Evolutionary conservation across 2,888 invertebrate genomes (phyloP).

Genomic region (Orchesella flavescens): DNA sequence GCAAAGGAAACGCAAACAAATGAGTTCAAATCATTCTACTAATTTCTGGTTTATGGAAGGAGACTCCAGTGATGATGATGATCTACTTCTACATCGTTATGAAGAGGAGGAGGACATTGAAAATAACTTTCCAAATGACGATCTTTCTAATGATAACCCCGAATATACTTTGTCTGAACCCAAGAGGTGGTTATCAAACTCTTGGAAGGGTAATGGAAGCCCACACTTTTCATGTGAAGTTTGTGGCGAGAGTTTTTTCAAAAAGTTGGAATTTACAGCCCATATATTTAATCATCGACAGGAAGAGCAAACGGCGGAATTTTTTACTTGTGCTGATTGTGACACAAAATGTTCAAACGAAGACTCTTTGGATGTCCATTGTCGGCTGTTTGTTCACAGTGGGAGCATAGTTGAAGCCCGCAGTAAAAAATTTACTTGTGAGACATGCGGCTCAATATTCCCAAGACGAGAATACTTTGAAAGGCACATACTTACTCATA

Average conservation of each 20-base stretch:
- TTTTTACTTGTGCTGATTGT: conserved; percentile 50
- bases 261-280: conserved; percentile 45
- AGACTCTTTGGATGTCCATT: conserved; percentile 20
- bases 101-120: conserved; percentile 26
- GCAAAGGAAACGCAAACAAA: conserved; percentile 20
- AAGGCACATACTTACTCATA: conserved; percentile 42
- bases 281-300: conserved; percentile 47
- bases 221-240: conserved; percentile 52
- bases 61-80: not conserved
- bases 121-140: conserved; percentile 33
- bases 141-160: not conserved
- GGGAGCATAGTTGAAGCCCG: not conserved
- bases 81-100: not conserved
- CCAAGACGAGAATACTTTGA: conserved; percentile 25
- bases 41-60: too few relatives aligned
- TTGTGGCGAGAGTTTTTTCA: conserved; percentile 8
- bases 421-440: conserved; percentile 1
- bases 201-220: conserved; percentile 42
- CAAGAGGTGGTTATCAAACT: conserved; percentile 30
- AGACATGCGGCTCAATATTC: conserved; percentile 33
- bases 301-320: conserved; percentile 15
- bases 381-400: conserved; percentile 16
- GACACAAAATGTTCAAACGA: not conserved
- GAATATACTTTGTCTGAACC: not conserved
- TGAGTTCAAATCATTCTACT: too few relatives aligned